A percentile compares a stretch with the other conserved stretches of the same genome.
These are phyloP conservation scores for Triplophysa tibetana DNA, from an alignment of 2,113 vertebrate species.

Conservation along the genomic window DNA sequence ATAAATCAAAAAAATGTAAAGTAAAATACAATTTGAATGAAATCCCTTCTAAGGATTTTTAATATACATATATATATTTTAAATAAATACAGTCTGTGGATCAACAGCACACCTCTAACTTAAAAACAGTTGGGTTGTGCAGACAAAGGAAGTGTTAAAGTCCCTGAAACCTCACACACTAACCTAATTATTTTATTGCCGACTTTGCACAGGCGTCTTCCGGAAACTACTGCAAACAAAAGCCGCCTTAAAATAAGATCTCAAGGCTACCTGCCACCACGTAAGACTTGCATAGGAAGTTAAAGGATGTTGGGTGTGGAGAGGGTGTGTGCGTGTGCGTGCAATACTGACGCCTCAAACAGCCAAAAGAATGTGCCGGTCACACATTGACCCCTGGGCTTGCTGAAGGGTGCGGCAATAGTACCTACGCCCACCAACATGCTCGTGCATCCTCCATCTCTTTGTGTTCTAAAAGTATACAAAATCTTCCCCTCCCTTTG, in stretches of 20 bases:
- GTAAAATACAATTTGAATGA: too few species aligned
- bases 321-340: slow-evolving; percentile 46
- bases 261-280: slow-evolving; percentile 59
- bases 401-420: slow-evolving; percentile 34
- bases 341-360: slow-evolving; percentile 38
- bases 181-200: slow-evolving; percentile 59
- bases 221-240: slow-evolving; percentile 56
- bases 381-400: slow-evolving; percentile 43
- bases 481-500: slow-evolving; percentile 59
- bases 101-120: slow-evolving; percentile 5
- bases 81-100: not conserved
- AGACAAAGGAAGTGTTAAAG: slow-evolving; percentile 17
- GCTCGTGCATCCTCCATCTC: slow-evolving; percentile 42
- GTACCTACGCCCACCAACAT: slow-evolving; percentile 31
- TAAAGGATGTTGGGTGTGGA: slow-evolving; percentile 50
- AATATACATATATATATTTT: too few species aligned
- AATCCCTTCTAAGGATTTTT: too few species aligned
- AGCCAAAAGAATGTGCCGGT: slow-evolving; percentile 51
- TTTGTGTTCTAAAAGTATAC: slow-evolving; percentile 61
- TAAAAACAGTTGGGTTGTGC: not conserved
- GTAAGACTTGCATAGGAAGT: slow-evolving; percentile 46
- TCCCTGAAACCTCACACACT: slow-evolving; percentile 48
- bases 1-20: too few species aligned
- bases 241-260: slow-evolving; percentile 62
- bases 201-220: slow-evolving; percentile 41